Evolutionary conservation across 2,888 invertebrate genomes (phyloP).

Genomic region (Mayetiola destructor): DNA sequence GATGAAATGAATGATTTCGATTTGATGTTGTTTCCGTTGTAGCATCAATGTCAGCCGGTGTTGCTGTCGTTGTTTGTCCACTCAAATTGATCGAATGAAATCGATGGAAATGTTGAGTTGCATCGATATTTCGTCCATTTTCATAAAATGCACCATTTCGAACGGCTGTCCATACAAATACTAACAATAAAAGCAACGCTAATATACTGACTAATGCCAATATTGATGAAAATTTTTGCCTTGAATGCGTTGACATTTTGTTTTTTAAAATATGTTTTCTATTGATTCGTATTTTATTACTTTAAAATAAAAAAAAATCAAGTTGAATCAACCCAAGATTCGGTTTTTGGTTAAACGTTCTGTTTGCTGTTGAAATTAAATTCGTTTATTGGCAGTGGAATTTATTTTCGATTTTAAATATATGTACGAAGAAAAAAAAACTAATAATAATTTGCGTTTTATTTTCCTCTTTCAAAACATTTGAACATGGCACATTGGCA

Average conservation of each 20-base stretch:
- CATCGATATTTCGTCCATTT: background rate
- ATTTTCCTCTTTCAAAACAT: no score
- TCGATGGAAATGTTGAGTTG: background rate
- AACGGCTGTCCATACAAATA: conserved; percentile 18
- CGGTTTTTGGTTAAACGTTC: no score
- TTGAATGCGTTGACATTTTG: conserved; percentile 21
- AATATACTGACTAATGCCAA: conserved; percentile 16
- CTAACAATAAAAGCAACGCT: conserved; percentile 17
- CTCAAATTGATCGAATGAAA: background rate
- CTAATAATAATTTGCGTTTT: no score
- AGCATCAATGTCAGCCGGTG: background rate
- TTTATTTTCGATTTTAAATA: background rate
- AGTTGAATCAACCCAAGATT: background rate
- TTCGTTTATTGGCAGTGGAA: conserved; percentile 4
- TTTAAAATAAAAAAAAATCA: background rate
- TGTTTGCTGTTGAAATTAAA: background rate
- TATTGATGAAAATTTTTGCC: conserved; percentile 18
- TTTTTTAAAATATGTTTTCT: background rate
- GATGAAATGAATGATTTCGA: conserved; percentile 2
- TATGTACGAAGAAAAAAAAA: background rate
- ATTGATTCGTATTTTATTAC: background rate
- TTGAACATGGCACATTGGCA: conserved; percentile 12
- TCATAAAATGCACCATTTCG: conserved; percentile 17
- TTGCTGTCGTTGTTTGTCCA: no score
- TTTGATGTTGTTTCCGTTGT: background rate